Conservation (phyloP, 1,140 invertebrate species). For the Nebria ingens region DNA sequence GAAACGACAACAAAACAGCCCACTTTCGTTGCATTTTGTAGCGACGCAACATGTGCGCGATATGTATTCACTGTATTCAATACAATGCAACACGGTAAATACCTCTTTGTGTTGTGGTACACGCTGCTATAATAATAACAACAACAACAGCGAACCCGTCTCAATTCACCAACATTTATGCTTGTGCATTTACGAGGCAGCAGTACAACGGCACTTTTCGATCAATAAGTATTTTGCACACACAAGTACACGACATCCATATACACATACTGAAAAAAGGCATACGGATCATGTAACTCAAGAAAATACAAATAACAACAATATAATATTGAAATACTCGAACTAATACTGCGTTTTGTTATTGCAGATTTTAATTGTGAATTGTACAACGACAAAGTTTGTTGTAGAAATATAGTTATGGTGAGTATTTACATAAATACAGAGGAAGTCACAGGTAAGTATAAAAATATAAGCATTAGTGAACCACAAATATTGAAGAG, state of each 20-base stretch:
- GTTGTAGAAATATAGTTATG: background rate
- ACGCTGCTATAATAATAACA: background rate
- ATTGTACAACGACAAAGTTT: background rate
- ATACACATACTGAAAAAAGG: background rate
- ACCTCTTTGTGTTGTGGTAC: background rate
- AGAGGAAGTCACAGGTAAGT: too few relatives aligned
- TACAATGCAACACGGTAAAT: background rate
- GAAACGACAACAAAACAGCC: background rate
- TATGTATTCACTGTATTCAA: too few relatives aligned
- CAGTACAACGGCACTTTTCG: background rate
- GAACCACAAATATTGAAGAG: background rate
- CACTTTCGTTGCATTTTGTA: too few relatives aligned
- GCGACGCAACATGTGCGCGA: too few relatives aligned
- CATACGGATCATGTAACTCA: background rate
- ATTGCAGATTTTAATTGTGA: background rate
- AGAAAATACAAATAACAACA: background rate
- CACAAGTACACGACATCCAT: background rate
- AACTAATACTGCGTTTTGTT: background rate
- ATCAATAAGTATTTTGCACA: background rate
- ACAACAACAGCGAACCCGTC: too few relatives aligned
- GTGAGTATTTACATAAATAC: too few relatives aligned
- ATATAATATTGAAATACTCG: background rate
- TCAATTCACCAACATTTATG: background rate
- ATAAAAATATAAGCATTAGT: background rate
- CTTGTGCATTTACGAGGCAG: background rate